Evolutionary conservation across 2,113 vertebrate species (phyloP), one percentile per base, ranked within the genome.

Genomic region (Pipa parva): DNA sequence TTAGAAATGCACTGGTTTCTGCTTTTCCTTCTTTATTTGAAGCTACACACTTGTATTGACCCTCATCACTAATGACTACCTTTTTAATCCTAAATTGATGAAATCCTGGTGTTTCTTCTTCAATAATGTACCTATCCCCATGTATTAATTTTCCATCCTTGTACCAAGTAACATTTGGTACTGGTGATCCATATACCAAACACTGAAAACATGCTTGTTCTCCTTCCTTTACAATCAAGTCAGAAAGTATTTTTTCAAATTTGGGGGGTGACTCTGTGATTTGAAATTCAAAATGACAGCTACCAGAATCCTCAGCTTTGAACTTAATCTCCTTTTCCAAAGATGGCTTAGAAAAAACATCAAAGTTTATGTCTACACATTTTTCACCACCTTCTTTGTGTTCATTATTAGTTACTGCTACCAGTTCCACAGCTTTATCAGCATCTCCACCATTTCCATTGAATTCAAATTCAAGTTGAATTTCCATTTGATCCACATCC

Each of bases 251-350:
- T 72, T 89, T 90, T 46, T 92, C 74, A 77, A 93, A 97, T 75
- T 83, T 92, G 1, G 96, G 96, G 24, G 92, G 78, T 0, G 80
- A 79, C 75, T 98, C 95, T 10, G 87, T 91, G 33, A 97, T 83
- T 70, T 93, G 90, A 69, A 97, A 97, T 57, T 95, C 92, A 83
- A 97, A 98, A 75, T 86, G 90, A 62, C 92, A 98, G 55, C 78
- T 88, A 7, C 88, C 91, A 0, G 89, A 85, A 17, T 85, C 86
- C 83, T 95, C 91, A 66, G 91, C 87, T 75, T 85, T 91, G 78
- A 91, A 86, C 72, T 97, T 90, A 71, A 95, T 73, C 66, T 73
- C 57, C 63, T 96, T 85, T 12, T 96, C 88, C 75, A 88, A 79
- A 0, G 84, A 88, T 0, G 87, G 84, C 52, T 92, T 89, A 5